phyloP scores from a whole-genome alignment of 1,140 invertebrate species.

The Ooceraea biroi region DNA sequence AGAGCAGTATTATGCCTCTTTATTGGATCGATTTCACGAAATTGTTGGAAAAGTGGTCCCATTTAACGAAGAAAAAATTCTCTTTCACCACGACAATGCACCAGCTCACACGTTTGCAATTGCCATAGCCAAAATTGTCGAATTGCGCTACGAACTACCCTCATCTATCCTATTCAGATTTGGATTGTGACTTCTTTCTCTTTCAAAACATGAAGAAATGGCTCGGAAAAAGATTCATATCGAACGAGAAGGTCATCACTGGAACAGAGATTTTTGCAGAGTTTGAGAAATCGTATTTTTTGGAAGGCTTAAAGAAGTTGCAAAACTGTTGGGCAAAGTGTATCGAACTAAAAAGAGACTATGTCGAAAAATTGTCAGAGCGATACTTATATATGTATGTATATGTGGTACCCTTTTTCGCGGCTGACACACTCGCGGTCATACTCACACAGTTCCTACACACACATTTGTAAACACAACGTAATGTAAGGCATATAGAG shows the following conservation, averaged over 20 bases:
- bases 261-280: constrained; percentile 76
- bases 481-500: no score
- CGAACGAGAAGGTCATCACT: constrained; percentile 66
- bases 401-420: no score
- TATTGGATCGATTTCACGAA: constrained; percentile 59
- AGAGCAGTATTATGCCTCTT: constrained; percentile 80
- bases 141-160: constrained; percentile 82
- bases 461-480: no score
- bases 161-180: constrained; percentile 85
- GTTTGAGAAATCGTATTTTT: constrained; percentile 79
- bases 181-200: constrained; percentile 82
- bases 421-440: no score
- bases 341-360: constrained; percentile 75
- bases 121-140: constrained; percentile 73
- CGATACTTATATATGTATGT: no score
- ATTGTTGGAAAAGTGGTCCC: constrained; percentile 70
- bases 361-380: constrained; percentile 70
- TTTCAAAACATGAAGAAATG: constrained; percentile 60
- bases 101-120: constrained; percentile 74
- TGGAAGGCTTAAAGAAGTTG: constrained; percentile 80
- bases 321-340: constrained; percentile 80
- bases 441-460: no score
- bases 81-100: constrained; percentile 82
- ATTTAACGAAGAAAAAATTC: constrained; percentile 79
- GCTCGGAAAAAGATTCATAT: constrained; percentile 63